Evolutionary conservation across 2,888 invertebrate genomes (phyloP), one percentile per base, ranked within the genome.

Genomic region (Phrixothrix hirtus): DNA sequence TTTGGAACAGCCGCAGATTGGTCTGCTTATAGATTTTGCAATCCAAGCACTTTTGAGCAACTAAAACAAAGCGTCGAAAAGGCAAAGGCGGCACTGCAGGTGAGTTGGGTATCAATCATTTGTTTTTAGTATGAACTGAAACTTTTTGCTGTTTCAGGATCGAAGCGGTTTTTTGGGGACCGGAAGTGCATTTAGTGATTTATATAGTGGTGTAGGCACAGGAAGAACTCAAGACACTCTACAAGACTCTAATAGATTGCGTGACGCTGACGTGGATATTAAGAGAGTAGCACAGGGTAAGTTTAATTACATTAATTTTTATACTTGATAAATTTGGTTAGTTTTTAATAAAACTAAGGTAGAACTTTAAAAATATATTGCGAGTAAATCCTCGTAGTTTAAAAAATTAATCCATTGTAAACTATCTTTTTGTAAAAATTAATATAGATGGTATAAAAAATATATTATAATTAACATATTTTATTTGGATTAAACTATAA

Each of bases 31-130:
- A 83, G 92, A 35, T 87, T 91, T 52, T 82, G 83, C 69, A 88
- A 88, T 72, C 90, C 90, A 66, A 89, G 89, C 58, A 92, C 92
- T 7, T 92, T 92, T 79, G 92, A 92, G 69, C 92, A 92, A 72
- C 78, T 92, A 56, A 92, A 92, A 68, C 92, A 92, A 73, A 91
- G 91, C 68, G 92, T 92, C 31, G 92, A 92, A 72, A 92, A 92
- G 71, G 92, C 92, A 31, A 92, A 92, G 72, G 92, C 92, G 1
- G 92, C 91, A 0, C 78, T 92, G 35, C 88, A 88, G 73, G 88
- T 75, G 41, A n/a, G 32, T 25, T 16, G n/a, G n/a, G n/a, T n/a
- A n/a, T n/a, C n/a, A n/a, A n/a, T n/a, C n/a, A n/a, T n/a, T n/a
- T n/a, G n/a, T n/a, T n/a, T n/a, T n/a, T n/a, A n/a, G n/a, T n/a